phyloP scores from a whole-genome alignment of 2,888 invertebrate species.

The Agrilus mali region DNA sequence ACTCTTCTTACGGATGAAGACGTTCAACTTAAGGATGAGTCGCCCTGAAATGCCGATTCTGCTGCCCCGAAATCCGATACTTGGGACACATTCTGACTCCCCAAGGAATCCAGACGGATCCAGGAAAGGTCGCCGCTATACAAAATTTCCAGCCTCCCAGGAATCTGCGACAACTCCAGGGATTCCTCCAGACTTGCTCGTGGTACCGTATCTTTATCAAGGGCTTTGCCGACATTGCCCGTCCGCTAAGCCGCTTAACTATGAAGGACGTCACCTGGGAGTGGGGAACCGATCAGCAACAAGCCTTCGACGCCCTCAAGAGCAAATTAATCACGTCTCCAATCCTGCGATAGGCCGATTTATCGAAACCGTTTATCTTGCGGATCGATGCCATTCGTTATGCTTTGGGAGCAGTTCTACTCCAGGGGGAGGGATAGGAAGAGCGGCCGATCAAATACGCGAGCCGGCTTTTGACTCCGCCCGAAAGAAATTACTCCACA shows the following conservation, averaged over 20 bases:
- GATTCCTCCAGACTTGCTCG: slow-evolving; percentile 10
- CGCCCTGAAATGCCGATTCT: too few species aligned
- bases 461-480: slow-evolving; percentile 7
- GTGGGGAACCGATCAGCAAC: slow-evolving; percentile 8
- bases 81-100: slow-evolving; percentile 1
- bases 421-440: slow-evolving; percentile 10
- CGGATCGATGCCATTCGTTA: slow-evolving; percentile 10
- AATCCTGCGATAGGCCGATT: slow-evolving; percentile 15
- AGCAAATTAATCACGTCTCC: slow-evolving; percentile 10
- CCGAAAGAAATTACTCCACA: slow-evolving; percentile 16
- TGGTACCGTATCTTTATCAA: slow-evolving; percentile 13
- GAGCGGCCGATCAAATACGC: slow-evolving; percentile 10
- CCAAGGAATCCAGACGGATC: slow-evolving; percentile 7
- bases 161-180: slow-evolving; percentile 6
- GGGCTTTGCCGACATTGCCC: slow-evolving; percentile 9
- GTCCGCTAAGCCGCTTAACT: slow-evolving; percentile 9
- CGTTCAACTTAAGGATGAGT: too few species aligned
- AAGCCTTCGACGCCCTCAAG: slow-evolving; percentile 13
- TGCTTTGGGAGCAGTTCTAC: slow-evolving; percentile 7
- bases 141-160: slow-evolving; percentile 3
- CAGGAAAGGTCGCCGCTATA: slow-evolving; percentile 8
- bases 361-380: slow-evolving; percentile 14
- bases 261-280: slow-evolving; percentile 9
- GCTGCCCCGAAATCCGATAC: too few species aligned
- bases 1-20: too few species aligned